phyloP scores from a whole-genome alignment of 2,797 vertebrate species.

The Ceyx erithaca region DNA sequence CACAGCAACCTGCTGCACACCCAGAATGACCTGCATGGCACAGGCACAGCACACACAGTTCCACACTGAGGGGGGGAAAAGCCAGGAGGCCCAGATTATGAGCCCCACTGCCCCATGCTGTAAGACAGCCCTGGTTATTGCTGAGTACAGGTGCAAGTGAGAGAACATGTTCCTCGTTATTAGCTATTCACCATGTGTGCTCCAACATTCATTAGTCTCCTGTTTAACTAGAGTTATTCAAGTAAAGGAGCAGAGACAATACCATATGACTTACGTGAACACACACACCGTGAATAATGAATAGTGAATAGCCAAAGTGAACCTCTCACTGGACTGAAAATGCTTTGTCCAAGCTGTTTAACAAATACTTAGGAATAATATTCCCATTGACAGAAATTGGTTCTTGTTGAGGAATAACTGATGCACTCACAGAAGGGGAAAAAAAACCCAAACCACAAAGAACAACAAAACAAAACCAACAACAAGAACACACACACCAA shows the following conservation, averaged over 20 bases:
- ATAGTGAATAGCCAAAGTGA: constrained; percentile 35
- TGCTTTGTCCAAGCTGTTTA: constrained; percentile 12
- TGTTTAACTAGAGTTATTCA: constrained; percentile 65
- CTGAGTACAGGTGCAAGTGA: constrained; percentile 22
- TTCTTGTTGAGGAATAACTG: background rate
- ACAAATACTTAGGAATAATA: constrained; percentile 24
- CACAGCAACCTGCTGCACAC: background rate
- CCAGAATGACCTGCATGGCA: background rate
- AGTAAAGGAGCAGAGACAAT: constrained; percentile 61
- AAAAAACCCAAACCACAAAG: background rate
- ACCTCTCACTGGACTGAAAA: constrained; percentile 41
- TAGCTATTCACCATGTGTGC: constrained; percentile 64
- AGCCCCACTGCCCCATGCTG: background rate
- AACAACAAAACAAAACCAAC: no score
- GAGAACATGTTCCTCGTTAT: constrained; percentile 12
- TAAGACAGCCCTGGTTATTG: background rate
- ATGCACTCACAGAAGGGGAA: background rate
- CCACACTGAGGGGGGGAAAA: rapidly evolving
- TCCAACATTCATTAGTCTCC: constrained; percentile 62
- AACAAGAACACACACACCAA: no score
- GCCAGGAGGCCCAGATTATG: background rate
- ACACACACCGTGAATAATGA: constrained; percentile 44
- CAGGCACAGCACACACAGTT: background rate
- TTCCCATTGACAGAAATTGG: background rate
- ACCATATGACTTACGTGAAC: constrained; percentile 43